phyloP scores from a whole-genome alignment of 30 jellyfish, hydroid and myxozoan species.

The Sanderia malayensis region DNA sequence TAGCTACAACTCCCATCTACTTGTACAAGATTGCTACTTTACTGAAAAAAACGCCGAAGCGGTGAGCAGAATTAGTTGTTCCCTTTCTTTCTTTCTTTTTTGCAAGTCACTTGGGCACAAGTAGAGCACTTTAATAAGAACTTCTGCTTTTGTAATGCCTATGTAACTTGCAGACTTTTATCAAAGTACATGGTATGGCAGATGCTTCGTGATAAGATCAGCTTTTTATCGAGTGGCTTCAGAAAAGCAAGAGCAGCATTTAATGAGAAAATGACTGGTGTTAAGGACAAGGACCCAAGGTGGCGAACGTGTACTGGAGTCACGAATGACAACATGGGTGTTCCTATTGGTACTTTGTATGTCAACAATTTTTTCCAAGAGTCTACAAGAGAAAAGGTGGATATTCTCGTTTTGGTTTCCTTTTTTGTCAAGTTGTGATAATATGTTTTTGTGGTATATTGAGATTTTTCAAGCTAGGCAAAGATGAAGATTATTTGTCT shows the following conservation, averaged over 20 bases:
- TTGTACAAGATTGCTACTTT: constrained; percentile 68
- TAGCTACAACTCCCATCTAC: constrained; percentile 85
- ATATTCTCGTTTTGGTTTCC: neutral
- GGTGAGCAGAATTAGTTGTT: no score
- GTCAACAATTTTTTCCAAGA: constrained; percentile 81
- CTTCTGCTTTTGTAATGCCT: no score
- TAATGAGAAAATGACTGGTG: constrained; percentile 94
- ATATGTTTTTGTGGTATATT: no score
- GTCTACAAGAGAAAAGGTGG: constrained; percentile 81
- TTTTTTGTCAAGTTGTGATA: no score
- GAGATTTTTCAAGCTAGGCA: no score
- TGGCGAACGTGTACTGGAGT: constrained; percentile 95
- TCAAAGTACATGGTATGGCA: constrained; percentile 96
- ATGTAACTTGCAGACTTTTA: constrained; percentile 45
- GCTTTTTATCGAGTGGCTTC: constrained; percentile 73
- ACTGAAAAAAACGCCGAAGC: constrained; percentile 44
- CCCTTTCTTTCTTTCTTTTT: no score
- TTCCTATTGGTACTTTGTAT: constrained; percentile 91
- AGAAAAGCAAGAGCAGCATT: constrained; percentile 94
- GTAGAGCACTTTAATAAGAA: no score
- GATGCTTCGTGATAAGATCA: constrained; percentile 86
- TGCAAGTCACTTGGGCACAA: no score
- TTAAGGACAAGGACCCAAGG: constrained; percentile 90
- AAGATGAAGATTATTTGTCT: no score
- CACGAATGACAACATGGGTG: constrained; percentile 98